phyloP scores from a whole-genome alignment of 2,888 invertebrate species.

The Torymus auratus region DNA sequence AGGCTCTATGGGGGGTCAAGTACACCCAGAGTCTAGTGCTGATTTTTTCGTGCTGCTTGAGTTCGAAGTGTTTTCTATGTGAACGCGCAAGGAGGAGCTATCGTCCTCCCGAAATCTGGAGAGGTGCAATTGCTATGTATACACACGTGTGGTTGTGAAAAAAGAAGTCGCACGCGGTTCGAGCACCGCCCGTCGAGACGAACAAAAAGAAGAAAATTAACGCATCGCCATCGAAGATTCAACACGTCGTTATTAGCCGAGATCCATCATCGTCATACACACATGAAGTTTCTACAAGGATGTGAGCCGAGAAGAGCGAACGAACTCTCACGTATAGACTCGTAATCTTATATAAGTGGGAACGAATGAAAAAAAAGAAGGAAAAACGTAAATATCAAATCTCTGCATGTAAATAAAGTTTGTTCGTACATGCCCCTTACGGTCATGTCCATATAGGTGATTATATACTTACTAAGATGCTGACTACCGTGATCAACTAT shows the following conservation, averaged over 20 bases:
- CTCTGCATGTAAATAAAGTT: slow-evolving; percentile 52
- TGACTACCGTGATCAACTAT: slow-evolving; percentile 42
- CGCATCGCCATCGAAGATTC: slow-evolving; percentile 36
- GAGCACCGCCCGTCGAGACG: background rate
- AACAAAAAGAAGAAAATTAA: too few relatives aligned
- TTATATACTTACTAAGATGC: slow-evolving; percentile 35
- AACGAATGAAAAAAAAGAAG: too few relatives aligned
- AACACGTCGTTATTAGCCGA: slow-evolving; percentile 21
- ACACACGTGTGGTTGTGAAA: background rate
- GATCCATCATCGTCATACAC: slow-evolving; percentile 11
- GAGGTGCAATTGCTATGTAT: too few relatives aligned
- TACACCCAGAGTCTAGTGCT: background rate
- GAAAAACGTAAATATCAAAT: slow-evolving; percentile 38
- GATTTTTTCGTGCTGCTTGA: slow-evolving; percentile 28
- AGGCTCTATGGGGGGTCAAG: background rate
- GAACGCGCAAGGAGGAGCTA: too few relatives aligned
- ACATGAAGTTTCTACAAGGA: slow-evolving; percentile 8
- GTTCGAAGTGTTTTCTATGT: slow-evolving; percentile 1
- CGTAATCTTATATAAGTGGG: background rate
- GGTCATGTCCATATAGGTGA: slow-evolving; percentile 38
- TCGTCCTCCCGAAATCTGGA: too few relatives aligned
- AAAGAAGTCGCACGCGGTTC: background rate
- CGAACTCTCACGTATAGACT: slow-evolving; percentile 23
- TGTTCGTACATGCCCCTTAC: slow-evolving; percentile 33
- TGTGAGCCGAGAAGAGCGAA: background rate